Evolutionary conservation across 2,797 vertebrate genomes (phyloP).

Genomic region (Urocyon cinereoargenteus): DNA sequence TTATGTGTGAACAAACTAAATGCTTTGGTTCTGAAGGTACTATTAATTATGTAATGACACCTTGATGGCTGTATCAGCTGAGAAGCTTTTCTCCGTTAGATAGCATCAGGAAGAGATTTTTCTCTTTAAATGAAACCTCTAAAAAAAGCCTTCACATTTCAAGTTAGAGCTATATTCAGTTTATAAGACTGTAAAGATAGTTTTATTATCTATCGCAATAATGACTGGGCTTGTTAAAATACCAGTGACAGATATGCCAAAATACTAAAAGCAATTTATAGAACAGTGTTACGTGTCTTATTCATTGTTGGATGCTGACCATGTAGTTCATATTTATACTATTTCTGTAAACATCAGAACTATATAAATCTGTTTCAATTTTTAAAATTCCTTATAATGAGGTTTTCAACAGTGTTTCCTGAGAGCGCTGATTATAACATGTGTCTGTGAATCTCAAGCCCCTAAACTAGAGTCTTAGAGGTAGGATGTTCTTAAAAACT

Average conservation of each 20-base stretch:
- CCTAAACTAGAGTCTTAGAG: neutral
- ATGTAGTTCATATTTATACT: neutral
- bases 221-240: constrained; percentile 35
- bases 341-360: neutral
- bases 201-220: constrained; percentile 36
- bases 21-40: neutral
- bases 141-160: neutral
- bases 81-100: constrained; percentile 5
- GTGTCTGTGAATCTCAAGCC: neutral
- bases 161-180: constrained; percentile 30
- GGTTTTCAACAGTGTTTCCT: neutral
- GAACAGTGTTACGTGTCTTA: neutral
- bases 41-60: neutral
- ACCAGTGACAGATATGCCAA: neutral
- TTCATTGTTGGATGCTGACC: neutral
- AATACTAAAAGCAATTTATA: neutral
- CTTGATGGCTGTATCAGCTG: neutral
- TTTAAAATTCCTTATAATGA: neutral
- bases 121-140: neutral
- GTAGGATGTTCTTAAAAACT: neutral
- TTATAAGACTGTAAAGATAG: neutral
- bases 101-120: constrained; percentile 4
- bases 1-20: neutral
- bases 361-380: neutral
- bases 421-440: neutral